Conservation (phyloP, 2,888 invertebrate species). For the Platycheirus rosarum region DNA sequence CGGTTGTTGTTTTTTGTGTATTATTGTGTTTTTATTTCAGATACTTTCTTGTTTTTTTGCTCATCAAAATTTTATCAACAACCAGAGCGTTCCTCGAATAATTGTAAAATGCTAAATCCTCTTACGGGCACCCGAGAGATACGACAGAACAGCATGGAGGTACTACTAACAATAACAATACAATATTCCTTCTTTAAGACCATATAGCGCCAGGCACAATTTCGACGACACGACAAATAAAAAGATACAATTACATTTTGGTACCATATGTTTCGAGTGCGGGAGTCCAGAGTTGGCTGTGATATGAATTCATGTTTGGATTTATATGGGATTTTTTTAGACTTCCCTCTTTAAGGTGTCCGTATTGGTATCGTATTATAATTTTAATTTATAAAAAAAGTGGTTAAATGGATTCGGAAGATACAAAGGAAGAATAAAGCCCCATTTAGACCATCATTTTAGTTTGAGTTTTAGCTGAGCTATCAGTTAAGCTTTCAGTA, state of each 20-base stretch:
- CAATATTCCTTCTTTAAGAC: conserved; percentile 43
- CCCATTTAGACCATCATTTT: no score
- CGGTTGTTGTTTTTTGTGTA: neutral
- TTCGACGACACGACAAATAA: conserved; percentile 18
- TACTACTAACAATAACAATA: conserved; percentile 31
- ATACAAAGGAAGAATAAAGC: no score
- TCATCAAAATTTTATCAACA: conserved; percentile 71
- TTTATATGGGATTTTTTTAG: neutral
- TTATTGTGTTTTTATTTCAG: neutral
- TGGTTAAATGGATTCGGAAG: no score
- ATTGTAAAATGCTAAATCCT: conserved; percentile 27
- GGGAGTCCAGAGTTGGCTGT: no score
- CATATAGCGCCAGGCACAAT: conserved; percentile 35
- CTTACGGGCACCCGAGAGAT: conserved; percentile 9
- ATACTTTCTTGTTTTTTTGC: conserved; percentile 27
- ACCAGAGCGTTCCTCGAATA: conserved; percentile 13
- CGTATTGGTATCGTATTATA: conserved; percentile 15
- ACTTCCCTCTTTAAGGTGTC: neutral
- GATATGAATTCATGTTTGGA: conserved; percentile 17
- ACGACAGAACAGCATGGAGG: conserved; percentile 23
- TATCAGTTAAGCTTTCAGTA: no score
- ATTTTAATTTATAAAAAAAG: conserved; percentile 3
- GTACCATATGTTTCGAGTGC: conserved; percentile 38
- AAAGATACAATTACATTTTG: conserved; percentile 60
- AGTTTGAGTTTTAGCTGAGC: no score